Evolutionary conservation across 2,888 invertebrate genomes (phyloP), one percentile per base, ranked within the genome.

Genomic region (Heliothis peltigera): DNA sequence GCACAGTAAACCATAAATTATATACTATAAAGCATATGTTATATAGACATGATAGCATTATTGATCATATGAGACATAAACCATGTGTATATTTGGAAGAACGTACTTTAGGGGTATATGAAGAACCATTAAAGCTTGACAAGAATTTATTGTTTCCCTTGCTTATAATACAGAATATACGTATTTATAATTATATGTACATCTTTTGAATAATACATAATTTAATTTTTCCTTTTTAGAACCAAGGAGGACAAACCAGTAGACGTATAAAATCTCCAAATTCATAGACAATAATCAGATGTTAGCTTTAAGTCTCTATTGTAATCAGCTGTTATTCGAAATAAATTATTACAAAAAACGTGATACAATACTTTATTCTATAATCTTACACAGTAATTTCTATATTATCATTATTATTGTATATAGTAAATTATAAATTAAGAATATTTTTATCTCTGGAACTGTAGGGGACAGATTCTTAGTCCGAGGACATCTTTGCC

Each of bases 401-500:
- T 73, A 79, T 71, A 72, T 51, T 47, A 66, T 28, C 51, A 59
- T 42, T 48, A 59, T 42, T 48, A 52, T 44, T 61, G 59, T 65
- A 65, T 67, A 44, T 77, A 72, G 77, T 66, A 28, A 28, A 53
- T 32, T 63, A 62, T 62, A 51, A 43, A 52, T 65, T 19, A 39
- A 1, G 28, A 67, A 60, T 62, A 81, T 74, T 85, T 32, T 94
- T 39, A 95, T 91, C 95, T 93, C 88, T 92, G 92, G 84, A 94
- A 95, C 70, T 95, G 95, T 25, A 94, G 52, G 0, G 92, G 92
- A 61, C 98, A 98, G 88, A 99, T 98, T 89, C 97, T 96, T 49
- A 99, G 95, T 1, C 99, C 99, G 75, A 97, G 96, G 32, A 97
- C 96, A 84, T 98, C 98, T 89, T 98, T 98, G 1, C 99, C 99